These are phyloP conservation scores for Sebastes elongatus DNA, from an alignment of 2,797 vertebrate species.

Conservation along the genomic window DNA sequence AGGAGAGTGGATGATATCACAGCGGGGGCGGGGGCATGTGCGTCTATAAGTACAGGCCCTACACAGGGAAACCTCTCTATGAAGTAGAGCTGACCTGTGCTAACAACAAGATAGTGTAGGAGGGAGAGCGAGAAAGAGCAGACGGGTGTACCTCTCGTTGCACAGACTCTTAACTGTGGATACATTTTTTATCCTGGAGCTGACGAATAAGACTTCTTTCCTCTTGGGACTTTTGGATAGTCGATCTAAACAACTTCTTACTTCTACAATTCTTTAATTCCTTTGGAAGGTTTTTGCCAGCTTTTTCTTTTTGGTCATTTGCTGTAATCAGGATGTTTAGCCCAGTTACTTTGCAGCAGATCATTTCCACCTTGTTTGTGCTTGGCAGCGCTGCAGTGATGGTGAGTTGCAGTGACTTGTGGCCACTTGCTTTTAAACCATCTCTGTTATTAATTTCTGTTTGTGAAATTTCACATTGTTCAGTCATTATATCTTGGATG, in stretches of 20 bases:
- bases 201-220: neutral
- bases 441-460: neutral
- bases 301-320: neutral
- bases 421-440: neutral
- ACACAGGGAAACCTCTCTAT: slow-evolving; percentile 60
- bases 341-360: slow-evolving; percentile 26
- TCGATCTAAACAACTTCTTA: neutral
- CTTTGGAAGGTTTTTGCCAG: neutral
- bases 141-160: slow-evolving; percentile 29
- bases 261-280: neutral
- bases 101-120: slow-evolving; percentile 13
- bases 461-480: neutral
- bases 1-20: slow-evolving; percentile 59
- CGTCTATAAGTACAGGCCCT: slow-evolving; percentile 66
- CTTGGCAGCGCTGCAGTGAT: slow-evolving; percentile 41
- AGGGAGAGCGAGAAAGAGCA: slow-evolving; percentile 18
- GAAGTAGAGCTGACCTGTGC: slow-evolving; percentile 53
- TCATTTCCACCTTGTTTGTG: slow-evolving; percentile 49
- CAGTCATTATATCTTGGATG: neutral
- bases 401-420: slow-evolving; percentile 57
- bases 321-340: slow-evolving; percentile 51
- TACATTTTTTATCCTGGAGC: slow-evolving; percentile 23
- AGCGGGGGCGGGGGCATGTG: slow-evolving; percentile 39
- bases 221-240: neutral
- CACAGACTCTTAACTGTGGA: slow-evolving; percentile 42